Percentiles rank a stretch among this genome's conserved stretches.
phyloP scores from a whole-genome alignment of 2,888 invertebrate species.

The Xylota sylvarum region DNA sequence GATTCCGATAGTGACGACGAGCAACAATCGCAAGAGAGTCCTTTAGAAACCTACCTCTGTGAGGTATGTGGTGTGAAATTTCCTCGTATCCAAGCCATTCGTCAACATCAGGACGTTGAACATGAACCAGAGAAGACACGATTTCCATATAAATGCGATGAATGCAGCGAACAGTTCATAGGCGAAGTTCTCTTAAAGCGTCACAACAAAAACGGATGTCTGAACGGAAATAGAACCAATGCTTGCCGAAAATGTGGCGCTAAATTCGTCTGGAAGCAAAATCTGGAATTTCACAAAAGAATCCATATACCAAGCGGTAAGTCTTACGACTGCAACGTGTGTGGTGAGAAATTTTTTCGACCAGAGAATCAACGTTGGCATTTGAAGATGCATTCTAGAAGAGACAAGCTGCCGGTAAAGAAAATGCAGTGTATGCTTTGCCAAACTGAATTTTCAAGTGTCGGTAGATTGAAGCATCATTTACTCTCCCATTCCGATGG shows the following conservation, averaged over 20 bases:
- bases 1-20: conserved; percentile 83
- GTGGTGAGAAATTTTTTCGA: too few relatives aligned
- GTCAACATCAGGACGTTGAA: conserved; percentile 80
- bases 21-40: neutral
- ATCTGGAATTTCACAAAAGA: too few relatives aligned
- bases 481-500: conserved; percentile 80
- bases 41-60: conserved; percentile 78
- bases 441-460: conserved; percentile 73
- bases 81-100: conserved; percentile 78
- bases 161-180: conserved; percentile 86
- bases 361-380: too few relatives aligned
- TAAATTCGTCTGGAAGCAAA: conserved; percentile 82
- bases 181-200: conserved; percentile 85
- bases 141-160: conserved; percentile 85
- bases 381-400: too few relatives aligned
- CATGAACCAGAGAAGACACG: conserved; percentile 82
- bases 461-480: conserved; percentile 79
- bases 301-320: too few relatives aligned
- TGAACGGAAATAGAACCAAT: conserved; percentile 79
- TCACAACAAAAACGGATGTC: conserved; percentile 85
- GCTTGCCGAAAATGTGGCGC: conserved; percentile 80
- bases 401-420: conserved; percentile 13
- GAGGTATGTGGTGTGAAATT: conserved; percentile 80
- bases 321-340: too few relatives aligned
- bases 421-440: conserved; percentile 80